Evolutionary conservation across 1,140 invertebrate genomes (phyloP).

Genomic region (Homarus americanus): DNA sequence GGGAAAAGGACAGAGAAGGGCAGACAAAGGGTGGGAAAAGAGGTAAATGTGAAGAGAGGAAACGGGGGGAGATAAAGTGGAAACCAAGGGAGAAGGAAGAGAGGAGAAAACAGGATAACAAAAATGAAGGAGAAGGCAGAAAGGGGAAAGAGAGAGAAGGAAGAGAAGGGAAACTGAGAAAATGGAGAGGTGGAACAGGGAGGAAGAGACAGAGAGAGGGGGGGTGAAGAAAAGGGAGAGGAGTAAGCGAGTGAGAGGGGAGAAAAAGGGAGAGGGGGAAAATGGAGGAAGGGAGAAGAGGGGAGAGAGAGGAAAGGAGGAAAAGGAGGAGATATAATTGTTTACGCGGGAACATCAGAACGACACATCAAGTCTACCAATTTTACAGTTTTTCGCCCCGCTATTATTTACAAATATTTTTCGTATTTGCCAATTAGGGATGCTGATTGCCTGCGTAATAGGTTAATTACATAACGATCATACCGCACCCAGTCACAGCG

Average conservation of each 20-base stretch:
- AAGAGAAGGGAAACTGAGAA: no score
- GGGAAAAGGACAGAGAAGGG: no score
- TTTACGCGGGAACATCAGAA: background rate
- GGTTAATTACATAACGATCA: slow-evolving; percentile 4
- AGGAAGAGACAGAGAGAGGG: no score
- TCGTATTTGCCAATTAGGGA: background rate
- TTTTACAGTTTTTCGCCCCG: background rate
- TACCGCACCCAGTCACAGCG: background rate
- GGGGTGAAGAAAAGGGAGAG: no score
- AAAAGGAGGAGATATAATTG: background rate
- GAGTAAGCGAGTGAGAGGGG: no score
- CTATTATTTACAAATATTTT: background rate
- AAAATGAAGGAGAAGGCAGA: background rate
- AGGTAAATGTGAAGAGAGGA: background rate
- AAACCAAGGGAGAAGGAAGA: no score
- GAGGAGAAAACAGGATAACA: background rate
- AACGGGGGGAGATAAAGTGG: no score
- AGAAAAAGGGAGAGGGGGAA: background rate
- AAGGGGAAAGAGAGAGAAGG: background rate
- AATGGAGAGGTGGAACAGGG: no score
- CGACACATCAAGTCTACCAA: background rate
- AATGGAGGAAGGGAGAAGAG: background rate
- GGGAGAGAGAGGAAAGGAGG: background rate
- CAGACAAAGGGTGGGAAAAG: background rate
- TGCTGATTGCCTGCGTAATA: background rate